A percentile compares a stretch with the other conserved stretches of the same genome.
phyloP scores from a whole-genome alignment of 2,113 vertebrate genomes.

The Oreochromis aureus region DNA sequence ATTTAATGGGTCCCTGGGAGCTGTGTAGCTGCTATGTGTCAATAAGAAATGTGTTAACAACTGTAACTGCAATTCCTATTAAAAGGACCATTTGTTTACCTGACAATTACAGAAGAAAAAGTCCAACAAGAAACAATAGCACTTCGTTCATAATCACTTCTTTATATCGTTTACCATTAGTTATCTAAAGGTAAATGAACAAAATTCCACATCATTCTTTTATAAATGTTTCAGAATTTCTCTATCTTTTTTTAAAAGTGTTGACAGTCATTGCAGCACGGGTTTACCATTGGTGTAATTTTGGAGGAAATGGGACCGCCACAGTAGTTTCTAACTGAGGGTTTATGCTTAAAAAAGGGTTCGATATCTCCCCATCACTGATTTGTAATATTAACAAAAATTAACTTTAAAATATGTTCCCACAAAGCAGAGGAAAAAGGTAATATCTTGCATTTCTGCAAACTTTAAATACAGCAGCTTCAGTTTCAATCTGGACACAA shows the following conservation, averaged over 20 bases:
- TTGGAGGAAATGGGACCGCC: not conserved
- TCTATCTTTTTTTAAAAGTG: not conserved
- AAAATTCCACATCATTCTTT: not conserved
- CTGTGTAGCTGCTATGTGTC: not conserved
- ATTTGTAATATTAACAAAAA: not conserved
- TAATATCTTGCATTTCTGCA: not conserved
- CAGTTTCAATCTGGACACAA: not conserved
- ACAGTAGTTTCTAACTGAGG: not conserved
- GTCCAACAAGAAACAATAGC: not conserved
- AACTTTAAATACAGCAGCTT: not conserved
- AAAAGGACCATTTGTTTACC: not conserved
- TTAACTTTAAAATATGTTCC: not conserved
- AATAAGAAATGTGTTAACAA: not conserved
- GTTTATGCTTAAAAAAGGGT: not conserved
- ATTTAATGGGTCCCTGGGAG: not conserved
- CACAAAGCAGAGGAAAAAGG: not conserved
- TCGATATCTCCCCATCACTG: not conserved
- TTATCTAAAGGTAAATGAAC: not conserved
- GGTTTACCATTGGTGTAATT: not conserved
- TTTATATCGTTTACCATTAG: not conserved
- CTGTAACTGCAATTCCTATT: not conserved
- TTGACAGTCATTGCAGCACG: not conserved
- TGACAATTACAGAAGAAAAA: conserved; percentile 7
- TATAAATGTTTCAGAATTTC: not conserved
- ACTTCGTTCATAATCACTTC: not conserved